phyloP scores from a whole-genome alignment of 2,113 vertebrate species.

The Pimephales promelas region DNA sequence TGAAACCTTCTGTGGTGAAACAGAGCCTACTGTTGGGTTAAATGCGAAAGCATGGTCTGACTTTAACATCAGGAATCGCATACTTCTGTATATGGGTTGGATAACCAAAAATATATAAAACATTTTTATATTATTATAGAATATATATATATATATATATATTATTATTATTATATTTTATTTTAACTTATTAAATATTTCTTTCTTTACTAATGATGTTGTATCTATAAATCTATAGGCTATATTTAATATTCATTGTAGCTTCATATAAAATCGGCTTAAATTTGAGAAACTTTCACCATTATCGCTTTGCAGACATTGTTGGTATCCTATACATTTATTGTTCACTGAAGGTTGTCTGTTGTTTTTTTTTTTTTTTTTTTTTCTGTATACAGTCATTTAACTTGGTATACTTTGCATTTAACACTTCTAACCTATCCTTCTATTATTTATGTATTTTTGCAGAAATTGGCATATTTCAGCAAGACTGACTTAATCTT shows the following conservation, averaged over 20 bases:
- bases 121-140: too few species aligned
- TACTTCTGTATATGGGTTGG: neutral
- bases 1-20: conserved; percentile 1
- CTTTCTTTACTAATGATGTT: too few species aligned
- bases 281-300: neutral
- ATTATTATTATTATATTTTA: too few species aligned
- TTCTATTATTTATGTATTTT: neutral
- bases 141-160: too few species aligned
- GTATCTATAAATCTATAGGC: neutral
- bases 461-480: neutral
- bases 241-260: neutral
- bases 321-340: neutral
- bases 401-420: neutral
- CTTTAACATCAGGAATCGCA: conserved; percentile 5
- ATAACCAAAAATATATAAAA: neutral
- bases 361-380: neutral
- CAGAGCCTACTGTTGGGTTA: conserved; percentile 43
- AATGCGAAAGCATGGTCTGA: conserved; percentile 1
- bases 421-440: neutral
- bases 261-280: neutral
- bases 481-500: neutral
- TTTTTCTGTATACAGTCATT: neutral
- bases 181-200: too few species aligned
- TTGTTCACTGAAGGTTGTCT: neutral
- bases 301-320: neutral